Evolutionary conservation across 92 coral and sea anemone species (phyloP).

Genomic region (Actinostola sp.): DNA sequence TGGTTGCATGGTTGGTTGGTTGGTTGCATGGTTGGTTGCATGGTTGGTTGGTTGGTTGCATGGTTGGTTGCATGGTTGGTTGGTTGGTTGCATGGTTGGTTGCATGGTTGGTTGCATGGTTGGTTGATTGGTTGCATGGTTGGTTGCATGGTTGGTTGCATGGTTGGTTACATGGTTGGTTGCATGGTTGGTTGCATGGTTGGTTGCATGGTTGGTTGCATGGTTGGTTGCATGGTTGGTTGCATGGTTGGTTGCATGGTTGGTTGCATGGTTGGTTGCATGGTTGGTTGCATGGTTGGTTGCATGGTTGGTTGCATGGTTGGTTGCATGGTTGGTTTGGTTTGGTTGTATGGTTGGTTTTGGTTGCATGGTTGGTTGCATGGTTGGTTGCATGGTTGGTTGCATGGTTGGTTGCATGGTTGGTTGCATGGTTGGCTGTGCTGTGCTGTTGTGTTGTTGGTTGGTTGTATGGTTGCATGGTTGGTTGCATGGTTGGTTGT

Average conservation of each 20-base stretch:
- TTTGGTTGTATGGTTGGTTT: background rate
- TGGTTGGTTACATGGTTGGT: background rate
- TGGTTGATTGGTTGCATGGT: background rate
- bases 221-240: conserved; percentile 5
- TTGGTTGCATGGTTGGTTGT: background rate
- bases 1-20: conserved; percentile 3
- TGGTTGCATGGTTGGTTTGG: background rate
- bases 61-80: background rate
- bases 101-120: background rate
- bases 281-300: conserved; percentile 10
- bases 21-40: too few relatives aligned
- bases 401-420: background rate
- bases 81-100: background rate
- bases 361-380: background rate
- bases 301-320: background rate
- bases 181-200: background rate
- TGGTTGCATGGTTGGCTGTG: background rate
- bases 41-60: conserved; percentile 1
- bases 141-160: conserved; percentile 5
- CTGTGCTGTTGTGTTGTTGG: background rate
- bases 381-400: conserved; percentile 1
- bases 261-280: background rate
- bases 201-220: conserved; percentile 3
- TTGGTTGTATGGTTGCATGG: background rate
- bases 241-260: background rate